Base-by-base conservation (phyloP, 2,113 vertebrate genomes). In the Cyphomyrus discorhynchus region DNA sequence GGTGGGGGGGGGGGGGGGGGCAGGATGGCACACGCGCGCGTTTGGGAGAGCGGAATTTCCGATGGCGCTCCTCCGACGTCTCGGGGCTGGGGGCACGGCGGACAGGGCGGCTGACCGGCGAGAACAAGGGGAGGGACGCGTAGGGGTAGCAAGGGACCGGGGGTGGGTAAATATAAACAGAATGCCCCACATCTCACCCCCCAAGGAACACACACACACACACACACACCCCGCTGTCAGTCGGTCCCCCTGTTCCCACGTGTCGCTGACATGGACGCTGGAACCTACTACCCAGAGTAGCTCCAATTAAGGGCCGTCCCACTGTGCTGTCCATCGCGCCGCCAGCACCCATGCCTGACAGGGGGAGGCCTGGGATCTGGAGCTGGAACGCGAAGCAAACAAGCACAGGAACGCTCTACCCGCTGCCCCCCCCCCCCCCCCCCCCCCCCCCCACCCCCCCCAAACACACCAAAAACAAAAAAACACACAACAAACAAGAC, bases 231-330 rank as follows among this genome's bases (percentile, higher is more conserved):
- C 94, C 91, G 74, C 93, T 96, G 95, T 96, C 96, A 94, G 91
- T 94, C 91, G 95, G 92, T 95, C 95, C 94, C 91, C 92, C 93
- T 90, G 96, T 96, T 96, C 94, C 92, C 95, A 95, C 93, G 94
- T 97, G 97, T 96, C 96, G 96, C 96, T 97, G 97, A 96, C 97
- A 97, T 95, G 93, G 95, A 94, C 96, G 94, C 94, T 93, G 95
- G 91, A 96, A 95, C 97, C 95, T 96, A 94, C 97, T 95, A 97
- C 96, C 96, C 96, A 96, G 94, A 97, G 96, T 95, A 95, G 96
- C 96, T 91, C 97, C 98, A 98, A 99, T 99, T 98, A 99, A 97
- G 96, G 96, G 96, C 97, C 96, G 96, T 98, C 98, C 97, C 96
- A 97, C 97, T 95, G 97, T 92, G 97, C 97, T 97, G 94, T 95